phyloP scores from a whole-genome alignment of 2,797 vertebrate species.

The Bovichtus variegatus region DNA sequence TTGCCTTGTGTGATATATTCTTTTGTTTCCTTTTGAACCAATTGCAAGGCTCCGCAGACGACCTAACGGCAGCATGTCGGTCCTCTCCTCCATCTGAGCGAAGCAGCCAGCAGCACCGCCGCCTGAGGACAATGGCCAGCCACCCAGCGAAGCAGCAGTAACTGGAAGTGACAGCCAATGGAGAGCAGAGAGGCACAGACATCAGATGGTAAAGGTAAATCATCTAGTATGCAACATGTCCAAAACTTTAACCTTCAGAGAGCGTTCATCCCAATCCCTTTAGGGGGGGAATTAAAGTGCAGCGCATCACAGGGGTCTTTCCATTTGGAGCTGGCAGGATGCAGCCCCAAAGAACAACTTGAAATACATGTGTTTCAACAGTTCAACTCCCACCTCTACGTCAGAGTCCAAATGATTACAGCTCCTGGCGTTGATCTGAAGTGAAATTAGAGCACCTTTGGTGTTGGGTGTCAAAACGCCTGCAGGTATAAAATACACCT shows the following conservation, averaged over 20 bases:
- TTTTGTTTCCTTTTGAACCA: conserved; percentile 57
- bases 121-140: conserved; percentile 58
- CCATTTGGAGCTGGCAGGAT: conserved; percentile 47
- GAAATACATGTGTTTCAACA: conserved; percentile 52
- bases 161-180: conserved; percentile 61
- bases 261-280: conserved; percentile 21
- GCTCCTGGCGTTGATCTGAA: conserved; percentile 30
- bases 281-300: conserved; percentile 23
- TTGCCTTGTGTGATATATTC: conserved; percentile 28
- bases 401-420: conserved; percentile 36
- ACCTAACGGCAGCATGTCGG: conserved; percentile 7
- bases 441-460: conserved; percentile 45
- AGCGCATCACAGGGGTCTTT: conserved; percentile 19
- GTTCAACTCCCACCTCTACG: conserved; percentile 31
- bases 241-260: conserved; percentile 61
- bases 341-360: conserved; percentile 41
- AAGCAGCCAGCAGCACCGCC: conserved; percentile 56
- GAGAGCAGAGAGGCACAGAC: conserved; percentile 40
- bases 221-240: conserved; percentile 23
- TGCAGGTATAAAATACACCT: conserved; percentile 41
- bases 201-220: conserved; percentile 66
- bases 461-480: conserved; percentile 39
- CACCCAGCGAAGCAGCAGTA: conserved; percentile 50
- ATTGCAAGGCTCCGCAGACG: conserved; percentile 23
- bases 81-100: conserved; percentile 44